Evolutionary conservation across 2,113 vertebrate genomes (phyloP), one percentile per base, ranked within the genome.

Genomic region (Rutilus rutilus): DNA sequence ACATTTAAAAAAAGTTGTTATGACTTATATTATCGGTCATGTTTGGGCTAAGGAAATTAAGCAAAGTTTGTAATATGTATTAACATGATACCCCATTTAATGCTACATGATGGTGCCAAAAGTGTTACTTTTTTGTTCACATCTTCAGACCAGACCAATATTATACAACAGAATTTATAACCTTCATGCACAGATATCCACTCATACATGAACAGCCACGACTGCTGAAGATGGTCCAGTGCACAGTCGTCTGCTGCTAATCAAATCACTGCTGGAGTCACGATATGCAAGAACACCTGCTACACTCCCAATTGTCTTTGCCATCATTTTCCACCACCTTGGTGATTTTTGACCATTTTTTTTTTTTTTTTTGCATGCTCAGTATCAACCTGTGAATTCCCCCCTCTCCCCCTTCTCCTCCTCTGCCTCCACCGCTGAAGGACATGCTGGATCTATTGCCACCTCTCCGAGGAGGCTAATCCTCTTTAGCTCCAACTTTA

Each of bases 401-500:
- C 82, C 50, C 75, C 64, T 50, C 67, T 23, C 19, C 30, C 82
- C 42, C 80, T 73, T 86, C 85, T 69, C 67, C 14, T 83, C 47
- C 30, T 71, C 36, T 11, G 25, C 65, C 21, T 83, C 79, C 87
- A 85, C 87, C 5, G 85, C 89, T 95, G 94, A 95, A 95, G 94
- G 94, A 94, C 94, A 95, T 91, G 71, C 85, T 92, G 94, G 94
- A 94, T 94, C 93, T 95, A 54, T 91, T 89, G 90, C 91, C 93
- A 94, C 95, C 94, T 95, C 93, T 91, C 91, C 90, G 94, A 93
- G 93, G 90, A 94, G 92, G 93, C 93, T 96, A 96, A 96, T 95
- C 95, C 93, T 95, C 94, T 96, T 96, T 95, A 86, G 94, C 93
- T 91, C 91, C 92, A 95, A 95, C 93, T 95, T 95, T 95, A 94